Base-by-base conservation (phyloP, 37 sponge, comb jelly and placozoan genomes). In the Beroe ovata region DNA sequence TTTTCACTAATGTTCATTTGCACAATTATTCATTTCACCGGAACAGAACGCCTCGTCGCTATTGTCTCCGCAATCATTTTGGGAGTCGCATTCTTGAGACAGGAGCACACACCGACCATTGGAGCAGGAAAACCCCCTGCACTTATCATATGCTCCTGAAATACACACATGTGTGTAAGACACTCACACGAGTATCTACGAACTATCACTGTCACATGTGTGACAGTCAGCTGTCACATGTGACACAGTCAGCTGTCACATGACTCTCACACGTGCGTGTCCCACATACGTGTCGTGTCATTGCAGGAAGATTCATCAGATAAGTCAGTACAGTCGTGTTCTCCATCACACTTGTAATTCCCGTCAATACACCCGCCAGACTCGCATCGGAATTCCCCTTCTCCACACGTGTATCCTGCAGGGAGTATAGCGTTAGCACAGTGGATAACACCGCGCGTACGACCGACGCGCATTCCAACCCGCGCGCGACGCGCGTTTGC, bases 21-120 rank as follows among this genome's bases (percentile, higher is more conserved):
- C n/a, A n/a, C n/a, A n/a, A n/a, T n/a, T n/a, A n/a, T n/a, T n/a
- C n/a, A n/a, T 28, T 29, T 18, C 2, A 66, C 69, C 69, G 8
- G 69, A 14, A 32, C 69, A 66, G 16, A 14, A 14, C 32, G 25
- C 30, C 54, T 77, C 84, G 28, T 77, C 84, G 22, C 54, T 42
- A 18, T 77, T 41, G 33, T 77, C 84, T 40, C 84, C 84, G 38
- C 84, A 77, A 42, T 77, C 84, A 25, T 77, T 77, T 36, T 77
- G 84, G 8, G 47, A 0, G n/a, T 77, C 84, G 41, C 84, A 77
- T 2, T 32, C 84, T 1, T 22, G 42, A 2, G 42, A 21, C 47
- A 4, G 28, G 2, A 41, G 22, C 18, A 77, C 41, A 77, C 84
- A 77, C 47, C 84, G 21, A 23, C 38, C 54, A 35, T 77, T 77